Evolutionary conservation across 2,888 invertebrate genomes (phyloP).

Genomic region (Archips xylosteana): DNA sequence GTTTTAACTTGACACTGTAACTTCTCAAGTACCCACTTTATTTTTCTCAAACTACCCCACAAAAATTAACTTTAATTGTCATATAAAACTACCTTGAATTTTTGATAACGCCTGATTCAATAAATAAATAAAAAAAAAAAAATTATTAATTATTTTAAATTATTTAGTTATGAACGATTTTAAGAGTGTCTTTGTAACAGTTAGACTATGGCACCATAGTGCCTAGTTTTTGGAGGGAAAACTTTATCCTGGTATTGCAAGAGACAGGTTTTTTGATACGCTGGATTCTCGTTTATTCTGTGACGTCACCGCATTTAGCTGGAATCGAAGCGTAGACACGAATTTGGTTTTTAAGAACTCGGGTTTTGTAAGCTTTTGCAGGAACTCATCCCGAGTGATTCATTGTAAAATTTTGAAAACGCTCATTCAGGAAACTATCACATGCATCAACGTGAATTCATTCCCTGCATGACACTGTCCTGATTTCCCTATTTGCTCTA

Average conservation of each 20-base stretch:
- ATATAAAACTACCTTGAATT: too few relatives aligned
- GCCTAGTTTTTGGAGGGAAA: neutral
- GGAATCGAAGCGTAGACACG: conserved; percentile 4
- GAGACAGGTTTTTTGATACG: neutral
- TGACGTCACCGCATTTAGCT: conserved; percentile 34
- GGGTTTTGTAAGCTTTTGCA: conserved; percentile 18
- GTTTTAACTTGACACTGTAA: too few relatives aligned
- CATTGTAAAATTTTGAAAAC: neutral
- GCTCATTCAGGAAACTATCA: neutral
- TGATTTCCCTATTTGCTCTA: too few relatives aligned
- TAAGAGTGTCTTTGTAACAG: neutral
- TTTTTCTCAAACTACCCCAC: too few relatives aligned
- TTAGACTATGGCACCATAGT: neutral
- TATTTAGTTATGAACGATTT: neutral
- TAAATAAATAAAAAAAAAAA: too few relatives aligned
- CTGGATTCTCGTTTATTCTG: conserved; percentile 14
- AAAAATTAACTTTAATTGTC: too few relatives aligned
- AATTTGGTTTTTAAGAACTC: neutral
- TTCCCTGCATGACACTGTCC: too few relatives aligned
- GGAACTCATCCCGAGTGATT: conserved; percentile 9
- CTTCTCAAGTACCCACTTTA: too few relatives aligned
- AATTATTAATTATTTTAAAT: too few relatives aligned
- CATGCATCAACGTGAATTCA: too few relatives aligned
- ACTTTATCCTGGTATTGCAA: conserved; percentile 24
- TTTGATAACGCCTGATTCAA: too few relatives aligned